A percentile compares a stretch with the other conserved stretches of the same genome.
These are phyloP conservation scores for Origma solitaria DNA, from an alignment of 2,113 vertebrate genomes.

Conservation along the genomic window DNA sequence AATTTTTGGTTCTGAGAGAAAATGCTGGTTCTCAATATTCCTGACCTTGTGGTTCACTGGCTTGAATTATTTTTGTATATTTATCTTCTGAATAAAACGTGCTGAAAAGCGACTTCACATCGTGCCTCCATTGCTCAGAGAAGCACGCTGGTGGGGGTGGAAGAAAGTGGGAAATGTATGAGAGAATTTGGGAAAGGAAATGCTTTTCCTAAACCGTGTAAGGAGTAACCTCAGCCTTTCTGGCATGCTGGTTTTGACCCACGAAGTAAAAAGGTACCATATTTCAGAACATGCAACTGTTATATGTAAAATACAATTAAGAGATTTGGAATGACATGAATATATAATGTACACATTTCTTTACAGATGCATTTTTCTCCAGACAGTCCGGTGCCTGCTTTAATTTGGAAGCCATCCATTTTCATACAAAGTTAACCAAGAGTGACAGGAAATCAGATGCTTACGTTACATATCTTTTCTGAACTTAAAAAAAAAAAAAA, in stretches of 20 bases:
- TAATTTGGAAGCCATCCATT: conserved; percentile 76
- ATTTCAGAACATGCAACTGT: conserved; percentile 23
- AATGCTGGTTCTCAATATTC: neutral
- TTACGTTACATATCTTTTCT: conserved; percentile 63
- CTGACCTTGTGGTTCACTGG: neutral
- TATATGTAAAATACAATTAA: conserved; percentile 61
- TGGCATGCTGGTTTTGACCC: neutral
- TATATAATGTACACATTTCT: conserved; percentile 57
- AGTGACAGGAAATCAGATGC: conserved; percentile 69
- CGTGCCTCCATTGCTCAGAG: neutral
- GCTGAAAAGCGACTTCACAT: neutral
- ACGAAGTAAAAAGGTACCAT: neutral
- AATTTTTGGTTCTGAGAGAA: neutral
- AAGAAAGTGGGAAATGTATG: neutral
- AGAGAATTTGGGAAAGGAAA: neutral
- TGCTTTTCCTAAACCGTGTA: neutral
- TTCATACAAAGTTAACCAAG: conserved; percentile 75
- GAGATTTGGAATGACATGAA: conserved; percentile 44
- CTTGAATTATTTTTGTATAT: neutral
- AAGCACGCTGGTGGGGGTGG: neutral
- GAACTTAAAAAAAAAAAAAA: conserved; percentile 37
- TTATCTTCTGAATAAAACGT: neutral
- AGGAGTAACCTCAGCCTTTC: neutral
- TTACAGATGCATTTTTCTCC: conserved; percentile 58
- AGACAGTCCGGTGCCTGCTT: conserved; percentile 70